Evolutionary conservation across 2,797 vertebrate species (phyloP).

Genomic region (Darevskia mixta): DNA sequence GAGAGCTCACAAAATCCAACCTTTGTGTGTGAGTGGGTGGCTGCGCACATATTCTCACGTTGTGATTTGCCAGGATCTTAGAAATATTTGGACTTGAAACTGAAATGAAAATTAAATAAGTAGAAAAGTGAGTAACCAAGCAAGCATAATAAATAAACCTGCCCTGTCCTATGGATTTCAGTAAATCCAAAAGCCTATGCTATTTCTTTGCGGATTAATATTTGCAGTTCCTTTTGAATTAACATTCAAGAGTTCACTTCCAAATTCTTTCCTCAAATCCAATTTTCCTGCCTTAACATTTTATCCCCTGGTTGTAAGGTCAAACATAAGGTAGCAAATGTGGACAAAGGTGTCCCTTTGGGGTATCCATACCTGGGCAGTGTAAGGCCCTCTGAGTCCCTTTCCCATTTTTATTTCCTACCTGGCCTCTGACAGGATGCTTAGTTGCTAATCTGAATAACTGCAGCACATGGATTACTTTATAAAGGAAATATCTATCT

Average conservation of each 20-base stretch:
- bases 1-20: not conserved
- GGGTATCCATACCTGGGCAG: not conserved
- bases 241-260: not conserved
- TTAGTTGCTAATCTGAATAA: constrained; percentile 57
- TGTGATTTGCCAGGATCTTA: not conserved
- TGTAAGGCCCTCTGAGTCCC: not conserved
- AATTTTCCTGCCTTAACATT: not conserved
- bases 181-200: not conserved
- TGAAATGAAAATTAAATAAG: not conserved
- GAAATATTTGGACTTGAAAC: not conserved
- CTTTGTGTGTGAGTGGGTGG: too few relatives aligned
- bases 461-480: constrained; percentile 32
- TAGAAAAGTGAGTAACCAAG: not conserved
- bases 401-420: constrained; percentile 32
- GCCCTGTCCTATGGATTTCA: not conserved
- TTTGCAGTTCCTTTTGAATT: not conserved
- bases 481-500: constrained; percentile 9
- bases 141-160: too few relatives aligned
- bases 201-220: not conserved
- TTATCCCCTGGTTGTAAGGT: not conserved
- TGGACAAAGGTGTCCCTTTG: not conserved
- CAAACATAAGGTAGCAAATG: constrained; percentile 1
- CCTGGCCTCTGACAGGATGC: constrained; percentile 37
- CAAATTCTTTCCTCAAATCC: not conserved
- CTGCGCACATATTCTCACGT: not conserved